phyloP scores from a whole-genome alignment of 92 coral and sea anemone species.

The Zoanthus solanderi region DNA sequence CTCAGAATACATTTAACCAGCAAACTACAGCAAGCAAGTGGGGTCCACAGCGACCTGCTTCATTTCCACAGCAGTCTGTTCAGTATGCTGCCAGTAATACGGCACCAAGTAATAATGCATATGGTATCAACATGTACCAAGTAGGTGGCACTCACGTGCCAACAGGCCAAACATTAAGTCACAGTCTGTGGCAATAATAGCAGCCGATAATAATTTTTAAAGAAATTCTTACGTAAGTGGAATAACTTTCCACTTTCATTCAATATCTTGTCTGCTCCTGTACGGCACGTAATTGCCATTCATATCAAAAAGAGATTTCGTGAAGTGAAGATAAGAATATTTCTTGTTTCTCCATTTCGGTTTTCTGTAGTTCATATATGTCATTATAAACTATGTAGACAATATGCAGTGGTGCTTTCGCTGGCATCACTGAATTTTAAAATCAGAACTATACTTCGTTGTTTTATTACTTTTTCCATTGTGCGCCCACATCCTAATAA shows the following conservation, averaged over 20 bases:
- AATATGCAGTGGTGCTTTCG: too few species aligned
- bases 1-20: conserved; percentile 55
- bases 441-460: too few species aligned
- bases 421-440: too few species aligned
- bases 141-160: conserved; percentile 62
- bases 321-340: too few species aligned
- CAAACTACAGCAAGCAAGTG: conserved; percentile 57
- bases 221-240: background rate
- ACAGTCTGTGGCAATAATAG: conserved; percentile 89
- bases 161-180: conserved; percentile 92
- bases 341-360: too few species aligned
- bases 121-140: conserved; percentile 62
- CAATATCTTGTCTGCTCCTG: background rate
- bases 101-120: conserved; percentile 74
- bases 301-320: background rate
- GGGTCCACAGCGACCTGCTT: conserved; percentile 75
- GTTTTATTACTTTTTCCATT: too few species aligned
- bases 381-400: too few species aligned
- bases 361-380: too few species aligned
- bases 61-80: conserved; percentile 80
- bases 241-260: background rate
- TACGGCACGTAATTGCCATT: background rate
- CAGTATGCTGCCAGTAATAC: conserved; percentile 70
- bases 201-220: background rate
- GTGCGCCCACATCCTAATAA: too few species aligned